Base-by-base conservation (phyloP, 37 sponge, comb jelly and placozoan species). In the Ianthella basta region DNA sequence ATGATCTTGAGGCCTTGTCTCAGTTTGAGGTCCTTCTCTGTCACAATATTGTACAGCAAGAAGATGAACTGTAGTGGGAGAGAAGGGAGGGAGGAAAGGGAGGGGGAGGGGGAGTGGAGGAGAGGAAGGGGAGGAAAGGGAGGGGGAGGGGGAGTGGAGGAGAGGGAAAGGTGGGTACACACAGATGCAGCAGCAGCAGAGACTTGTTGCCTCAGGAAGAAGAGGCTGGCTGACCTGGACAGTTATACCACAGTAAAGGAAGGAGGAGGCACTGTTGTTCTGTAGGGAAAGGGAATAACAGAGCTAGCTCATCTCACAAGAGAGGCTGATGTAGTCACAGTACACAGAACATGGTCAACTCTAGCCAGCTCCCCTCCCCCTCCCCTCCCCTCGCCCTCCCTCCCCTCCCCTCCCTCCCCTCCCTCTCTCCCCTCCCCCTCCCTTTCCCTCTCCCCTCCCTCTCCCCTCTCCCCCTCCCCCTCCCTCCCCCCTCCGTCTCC, bases 1-100 rank as follows among this genome's bases (percentile, higher is more conserved):
- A 90, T 88, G 20, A 94, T 65, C 68, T 94, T 94, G 75, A 94
- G 56, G 15, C 94, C 94, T 84, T 92, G 94, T 86, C 94, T 85
- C 72, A 94, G 79, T 59, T 94, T 90, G 29, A 94, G 84, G 66
- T 94, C 94, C 37, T 94, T 94, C 77, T 94, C 94, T 16, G 86
- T 85, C 59, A 94, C 94, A 35, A 94, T 83, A 82, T 94, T 94
- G 84, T 94, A 94, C 73, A 94, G 38, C 83, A 94, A 85, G 87
- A 94, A 90, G 20, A 94, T 83, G 79, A 94, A 94, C 94, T 90
- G 53, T 1, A 38, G 68, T 27, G 53, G 64, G 63, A 4, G 44
- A 8, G 50, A 44, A 44, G 3, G 50, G 50, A 8, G 50, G n/a
- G n/a, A n/a, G n/a, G n/a, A n/a, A n/a, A 24, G 16, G 54, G 38